Base-by-base conservation (phyloP, 2,888 invertebrate genomes). In the Tachystola acroxantha region DNA sequence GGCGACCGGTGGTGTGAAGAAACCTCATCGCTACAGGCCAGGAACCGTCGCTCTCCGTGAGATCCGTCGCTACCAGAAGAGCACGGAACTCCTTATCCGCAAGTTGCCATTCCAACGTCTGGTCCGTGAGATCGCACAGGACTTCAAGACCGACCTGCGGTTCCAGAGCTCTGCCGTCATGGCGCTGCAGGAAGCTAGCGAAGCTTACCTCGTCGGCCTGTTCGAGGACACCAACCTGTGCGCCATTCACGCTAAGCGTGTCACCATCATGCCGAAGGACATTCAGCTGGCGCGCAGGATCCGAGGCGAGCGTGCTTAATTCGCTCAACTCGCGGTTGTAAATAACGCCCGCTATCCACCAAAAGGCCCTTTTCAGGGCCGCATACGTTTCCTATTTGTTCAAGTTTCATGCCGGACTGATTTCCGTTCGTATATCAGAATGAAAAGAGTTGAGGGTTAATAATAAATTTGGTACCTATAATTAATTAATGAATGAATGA, bases 221-320 rank as follows among this genome's bases (percentile, higher is more conserved):
- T 98, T 98, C 84, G 97, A 98, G 90, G 97, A 98, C 88, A 98
- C 98, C 55, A 98, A 98, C 87, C 90, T 98, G 91, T 97, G 97
- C 88, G 97, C 97, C 53, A 97, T 98, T 75, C 97, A 98, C 72
- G 97, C 97, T 61, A 97, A 97, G 87, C 93, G 97, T 65, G 97
- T 97, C 39, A 98, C 97, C 51, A 97, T 98, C 85, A 97, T 97
- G 97, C 97, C 97, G 59, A 98, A 97, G 88, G 97, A 98, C 77
- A 97, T 98, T 68, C 97, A 97, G 85, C 89, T 97, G 78, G 97
- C 97, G 43, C 93, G 97, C 75, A 93, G 97, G 89, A 98, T 98
- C 87, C 94, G 97, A 72, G 97, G 97, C 57, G 97, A 97, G 88
- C 93, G 96, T 84, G 95, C 95, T 90, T 96, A 95, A 93, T 63